phyloP scores from a whole-genome alignment of 2,888 invertebrate species.

The Chrysotoxum bicinctum region DNA sequence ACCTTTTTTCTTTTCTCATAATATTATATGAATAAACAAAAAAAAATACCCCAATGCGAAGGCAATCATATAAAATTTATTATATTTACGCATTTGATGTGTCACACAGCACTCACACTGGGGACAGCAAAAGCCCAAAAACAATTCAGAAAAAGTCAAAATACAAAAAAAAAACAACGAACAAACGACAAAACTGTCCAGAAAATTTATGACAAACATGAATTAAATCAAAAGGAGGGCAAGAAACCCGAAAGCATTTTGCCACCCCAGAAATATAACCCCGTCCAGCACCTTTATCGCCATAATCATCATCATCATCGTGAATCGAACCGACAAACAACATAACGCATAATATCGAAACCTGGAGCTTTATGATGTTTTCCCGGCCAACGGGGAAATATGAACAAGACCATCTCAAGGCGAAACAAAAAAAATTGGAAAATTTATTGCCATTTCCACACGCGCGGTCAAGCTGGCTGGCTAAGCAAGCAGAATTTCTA shows the following conservation, averaged over 20 bases:
- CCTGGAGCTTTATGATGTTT: constrained; percentile 7
- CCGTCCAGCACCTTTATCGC: neutral
- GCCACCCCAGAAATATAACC: neutral
- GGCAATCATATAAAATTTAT: constrained; percentile 67
- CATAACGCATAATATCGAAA: constrained; percentile 46
- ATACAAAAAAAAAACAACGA: neutral
- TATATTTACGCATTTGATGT: constrained; percentile 65
- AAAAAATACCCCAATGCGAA: constrained; percentile 43
- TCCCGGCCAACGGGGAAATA: neutral
- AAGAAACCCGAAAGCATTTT: neutral
- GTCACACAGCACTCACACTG: constrained; percentile 39
- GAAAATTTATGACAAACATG: constrained; percentile 60
- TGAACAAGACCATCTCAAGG: constrained; percentile 15
- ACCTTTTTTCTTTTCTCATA: constrained; percentile 4
- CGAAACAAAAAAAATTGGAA: constrained; percentile 12
- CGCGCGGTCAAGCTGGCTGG: constrained; percentile 49
- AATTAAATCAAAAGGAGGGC: constrained; percentile 47
- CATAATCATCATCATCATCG: constrained; percentile 16
- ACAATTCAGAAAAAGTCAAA: neutral
- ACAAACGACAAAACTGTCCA: constrained; percentile 35
- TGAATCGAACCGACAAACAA: constrained; percentile 39
- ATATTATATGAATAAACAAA: constrained; percentile 55
- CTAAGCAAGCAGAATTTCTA: constrained; percentile 26
- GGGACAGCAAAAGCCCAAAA: constrained; percentile 5
- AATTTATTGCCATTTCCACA: constrained; percentile 55